Percentiles rank a stretch among this genome's conserved stretches.
Evolutionary conservation across 2,888 invertebrate genomes (phyloP).

Genomic region (Chloromyia formosa): DNA sequence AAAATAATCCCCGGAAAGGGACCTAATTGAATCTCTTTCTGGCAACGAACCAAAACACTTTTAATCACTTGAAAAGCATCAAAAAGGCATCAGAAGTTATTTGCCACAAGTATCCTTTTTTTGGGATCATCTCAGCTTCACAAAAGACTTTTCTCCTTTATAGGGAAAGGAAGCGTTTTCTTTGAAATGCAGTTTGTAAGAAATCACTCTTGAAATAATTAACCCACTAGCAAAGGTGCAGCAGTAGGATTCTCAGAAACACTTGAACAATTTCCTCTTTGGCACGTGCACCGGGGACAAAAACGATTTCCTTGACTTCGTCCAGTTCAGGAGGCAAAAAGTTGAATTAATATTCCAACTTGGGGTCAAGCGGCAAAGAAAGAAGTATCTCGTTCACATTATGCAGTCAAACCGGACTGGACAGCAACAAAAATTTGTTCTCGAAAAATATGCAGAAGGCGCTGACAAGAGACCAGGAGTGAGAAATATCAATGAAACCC

Average conservation of each 20-base stretch:
- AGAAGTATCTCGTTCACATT: conserved; percentile 39
- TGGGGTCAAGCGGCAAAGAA: conserved; percentile 46
- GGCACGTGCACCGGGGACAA: no score
- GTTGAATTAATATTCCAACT: conserved; percentile 45
- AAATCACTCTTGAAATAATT: conserved; percentile 16
- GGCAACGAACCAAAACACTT: conserved; percentile 37
- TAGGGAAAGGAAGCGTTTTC: not conserved
- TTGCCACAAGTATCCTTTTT: not conserved
- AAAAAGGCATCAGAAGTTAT: conserved; percentile 21
- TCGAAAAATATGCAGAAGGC: not conserved
- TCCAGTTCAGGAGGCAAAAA: conserved; percentile 1
- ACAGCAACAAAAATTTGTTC: no score
- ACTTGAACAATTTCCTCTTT: no score
- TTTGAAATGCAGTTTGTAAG: not conserved
- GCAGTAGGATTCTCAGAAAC: not conserved
- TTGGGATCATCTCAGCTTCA: not conserved
- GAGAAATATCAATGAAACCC: conserved; percentile 43
- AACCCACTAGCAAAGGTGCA: not conserved
- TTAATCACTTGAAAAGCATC: conserved; percentile 36
- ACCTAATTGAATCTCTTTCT: conserved; percentile 37
- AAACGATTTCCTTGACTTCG: no score
- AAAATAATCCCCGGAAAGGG: not conserved
- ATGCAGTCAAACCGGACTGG: conserved; percentile 42
- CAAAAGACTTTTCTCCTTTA: not conserved
- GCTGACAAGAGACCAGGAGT: not conserved